Evolutionary conservation across 2,113 vertebrate species (phyloP), one percentile per base, ranked within the genome.

Genomic region (Aphyosemion australe): DNA sequence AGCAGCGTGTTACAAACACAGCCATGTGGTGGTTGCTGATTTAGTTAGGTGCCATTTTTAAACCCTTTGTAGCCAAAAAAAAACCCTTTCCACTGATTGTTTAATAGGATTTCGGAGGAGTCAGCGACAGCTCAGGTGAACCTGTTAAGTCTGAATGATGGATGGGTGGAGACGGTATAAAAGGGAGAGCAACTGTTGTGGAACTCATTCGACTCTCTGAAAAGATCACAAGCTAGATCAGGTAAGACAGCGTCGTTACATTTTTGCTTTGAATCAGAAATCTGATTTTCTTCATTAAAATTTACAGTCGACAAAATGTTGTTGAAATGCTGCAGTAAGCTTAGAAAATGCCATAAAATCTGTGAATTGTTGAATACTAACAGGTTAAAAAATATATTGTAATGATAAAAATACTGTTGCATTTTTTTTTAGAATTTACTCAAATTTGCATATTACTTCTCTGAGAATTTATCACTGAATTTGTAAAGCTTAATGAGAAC

Each of bases 51-150:
- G 69, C 66, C 87, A 87, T 88, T 90, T 90, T 82, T 87, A 84
- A 84, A 76, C 72, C 61, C 56, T 73, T 87, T 79, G 78, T 88
- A 58, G 71, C 79, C 76, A 53, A 46, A 49, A 67, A 80, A 88
- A 87, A 85, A 63, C 67, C n/a, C 12, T 20, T 21, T 46, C 55
- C 12, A 2, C 76, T 91, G 84, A 91, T 89, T 87, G 59, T 61
- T 80, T 92, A 86, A 92, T 53, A 67, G 88, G 92, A 92, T 93
- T 92, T 84, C 6, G 13, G 48, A 61, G 52, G 19, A 76, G 80
- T 69, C 56, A 69, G 54, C 12, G 13, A 16, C 74, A 42, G 62
- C 54, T 76, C 76, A 74, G 79, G 65, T 62, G 70, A 59, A 70
- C 65, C 4, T 14, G 62, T 64, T 85, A 77, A 89, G 58, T 55